These are phyloP conservation scores for Tricholaema leucomelas DNA, from an alignment of 2,113 vertebrate genomes.

Conservation along the genomic window DNA sequence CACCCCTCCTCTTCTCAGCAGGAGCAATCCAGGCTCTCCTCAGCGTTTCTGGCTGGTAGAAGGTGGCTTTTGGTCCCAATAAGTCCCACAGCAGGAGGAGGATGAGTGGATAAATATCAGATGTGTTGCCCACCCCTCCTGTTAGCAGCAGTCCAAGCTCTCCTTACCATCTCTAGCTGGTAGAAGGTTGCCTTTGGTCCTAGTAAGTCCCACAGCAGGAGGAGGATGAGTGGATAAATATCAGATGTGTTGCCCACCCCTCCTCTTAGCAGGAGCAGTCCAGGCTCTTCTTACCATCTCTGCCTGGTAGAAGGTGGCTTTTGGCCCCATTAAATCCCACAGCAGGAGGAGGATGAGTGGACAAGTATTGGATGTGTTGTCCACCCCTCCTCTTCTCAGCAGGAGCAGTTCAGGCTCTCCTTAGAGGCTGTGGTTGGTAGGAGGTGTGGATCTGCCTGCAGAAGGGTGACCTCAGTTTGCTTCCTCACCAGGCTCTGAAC, in stretches of 20 bases:
- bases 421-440: too few relatives aligned
- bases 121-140: neutral
- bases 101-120: neutral
- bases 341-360: neutral
- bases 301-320: neutral
- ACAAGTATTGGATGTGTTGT: neutral
- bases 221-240: neutral
- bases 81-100: neutral
- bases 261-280: neutral
- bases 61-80: neutral
- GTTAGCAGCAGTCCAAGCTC: neutral
- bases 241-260: neutral
- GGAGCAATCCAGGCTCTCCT: neutral
- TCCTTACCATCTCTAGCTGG: neutral
- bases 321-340: neutral
- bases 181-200: neutral
- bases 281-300: neutral
- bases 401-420: neutral
- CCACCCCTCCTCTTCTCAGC: neutral
- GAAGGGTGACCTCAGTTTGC: neutral
- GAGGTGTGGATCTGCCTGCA: neutral
- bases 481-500: conserved; percentile 85
- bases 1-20: neutral
- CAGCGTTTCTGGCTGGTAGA: neutral
- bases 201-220: accelerated